Conservation (phyloP, 2,113 vertebrate species). For the Pseudopipra pipra region DNA sequence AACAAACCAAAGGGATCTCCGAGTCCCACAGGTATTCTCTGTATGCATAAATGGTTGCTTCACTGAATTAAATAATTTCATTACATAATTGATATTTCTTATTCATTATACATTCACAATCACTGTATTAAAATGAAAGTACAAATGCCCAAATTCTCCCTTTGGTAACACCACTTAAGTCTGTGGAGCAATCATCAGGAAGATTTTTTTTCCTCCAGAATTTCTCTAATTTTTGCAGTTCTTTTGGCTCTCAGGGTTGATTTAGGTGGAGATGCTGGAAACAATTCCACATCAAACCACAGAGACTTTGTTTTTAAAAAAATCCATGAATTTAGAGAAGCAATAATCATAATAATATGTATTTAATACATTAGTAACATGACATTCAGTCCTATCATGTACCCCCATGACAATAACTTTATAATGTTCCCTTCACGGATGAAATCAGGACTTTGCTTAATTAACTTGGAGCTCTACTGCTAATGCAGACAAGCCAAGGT, state of each 20-base stretch:
- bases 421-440: background rate
- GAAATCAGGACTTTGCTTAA: background rate
- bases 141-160: background rate
- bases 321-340: background rate
- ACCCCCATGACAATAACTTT: background rate
- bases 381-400: background rate
- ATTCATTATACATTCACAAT: background rate
- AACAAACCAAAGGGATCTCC: background rate
- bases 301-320: background rate
- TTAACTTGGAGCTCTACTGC: background rate
- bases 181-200: background rate
- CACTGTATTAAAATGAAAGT: background rate
- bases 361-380: background rate
- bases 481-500: background rate
- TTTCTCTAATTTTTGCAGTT: background rate
- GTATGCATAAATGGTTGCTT: background rate
- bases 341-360: background rate
- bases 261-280: constrained; percentile 12
- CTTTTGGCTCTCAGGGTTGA: background rate
- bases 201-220: background rate
- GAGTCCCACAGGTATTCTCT: background rate
- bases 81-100: constrained; percentile 9
- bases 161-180: background rate
- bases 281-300: background rate
- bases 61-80: background rate